These are phyloP conservation scores for Noctua janthe DNA, from an alignment of 2,888 invertebrate genomes.

Conservation along the genomic window DNA sequence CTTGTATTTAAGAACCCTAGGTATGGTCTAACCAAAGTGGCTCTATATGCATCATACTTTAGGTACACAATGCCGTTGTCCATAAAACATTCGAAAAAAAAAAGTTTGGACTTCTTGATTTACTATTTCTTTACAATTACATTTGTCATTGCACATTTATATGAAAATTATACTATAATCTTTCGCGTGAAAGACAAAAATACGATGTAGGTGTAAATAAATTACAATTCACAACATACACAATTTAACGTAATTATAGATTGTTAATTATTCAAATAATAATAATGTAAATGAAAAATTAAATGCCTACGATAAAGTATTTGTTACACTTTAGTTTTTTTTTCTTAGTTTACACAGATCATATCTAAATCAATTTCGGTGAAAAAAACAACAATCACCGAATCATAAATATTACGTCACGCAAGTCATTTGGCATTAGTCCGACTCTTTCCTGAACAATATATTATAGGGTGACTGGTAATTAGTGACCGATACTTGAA, in stretches of 20 bases:
- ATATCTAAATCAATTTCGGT: neutral
- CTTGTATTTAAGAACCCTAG: too few species aligned
- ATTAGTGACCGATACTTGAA: too few species aligned
- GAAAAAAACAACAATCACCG: neutral
- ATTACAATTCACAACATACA: slow-evolving; percentile 2
- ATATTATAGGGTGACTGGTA: too few species aligned
- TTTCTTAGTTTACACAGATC: neutral
- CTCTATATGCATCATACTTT: too few species aligned
- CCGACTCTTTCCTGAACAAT: neutral
- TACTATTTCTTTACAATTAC: neutral
- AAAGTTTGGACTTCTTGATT: neutral
- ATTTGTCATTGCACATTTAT: neutral
- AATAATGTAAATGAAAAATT: slow-evolving; percentile 14
- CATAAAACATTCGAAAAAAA: neutral
- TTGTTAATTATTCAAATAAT: neutral
- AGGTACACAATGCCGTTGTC: too few species aligned
- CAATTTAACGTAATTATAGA: neutral
- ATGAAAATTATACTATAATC: neutral
- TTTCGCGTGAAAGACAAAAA: neutral
- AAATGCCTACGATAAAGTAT: slow-evolving; percentile 26
- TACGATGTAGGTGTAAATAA: neutral
- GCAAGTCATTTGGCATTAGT: neutral
- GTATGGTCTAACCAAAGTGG: too few species aligned
- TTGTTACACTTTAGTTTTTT: neutral
- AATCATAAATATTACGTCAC: neutral